phyloP scores from a whole-genome alignment of 2,888 invertebrate species.

The Odontocerum albicorne region DNA sequence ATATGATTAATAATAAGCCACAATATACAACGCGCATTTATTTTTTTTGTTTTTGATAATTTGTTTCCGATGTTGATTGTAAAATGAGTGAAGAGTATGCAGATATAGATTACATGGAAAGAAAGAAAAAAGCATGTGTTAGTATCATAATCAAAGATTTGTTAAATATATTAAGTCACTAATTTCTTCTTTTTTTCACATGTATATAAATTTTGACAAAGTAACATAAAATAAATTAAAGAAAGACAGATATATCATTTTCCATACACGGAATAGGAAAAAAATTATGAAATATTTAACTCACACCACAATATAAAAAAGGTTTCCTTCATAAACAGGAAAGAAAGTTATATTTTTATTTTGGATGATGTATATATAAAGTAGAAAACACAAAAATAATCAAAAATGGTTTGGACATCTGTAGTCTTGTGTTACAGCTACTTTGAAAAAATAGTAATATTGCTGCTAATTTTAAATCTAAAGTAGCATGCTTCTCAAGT shows the following conservation, averaged over 20 bases:
- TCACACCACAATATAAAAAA: too few species aligned
- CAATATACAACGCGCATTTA: constrained; percentile 26
- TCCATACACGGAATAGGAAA: background rate
- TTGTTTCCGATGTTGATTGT: constrained; percentile 26
- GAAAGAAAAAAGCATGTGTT: constrained; percentile 59
- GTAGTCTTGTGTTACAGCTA: too few species aligned
- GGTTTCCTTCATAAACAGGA: too few species aligned
- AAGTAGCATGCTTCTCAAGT: too few species aligned
- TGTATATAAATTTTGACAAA: background rate
- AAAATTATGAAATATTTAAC: too few species aligned
- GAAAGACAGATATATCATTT: constrained; percentile 19
- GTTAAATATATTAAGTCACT: background rate
- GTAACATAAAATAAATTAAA: background rate
- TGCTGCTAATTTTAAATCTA: too few species aligned
- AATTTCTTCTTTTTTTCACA: background rate
- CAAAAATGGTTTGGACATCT: too few species aligned
- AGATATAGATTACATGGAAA: constrained; percentile 58
- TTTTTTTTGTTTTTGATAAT: constrained; percentile 15
- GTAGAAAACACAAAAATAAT: too few species aligned
- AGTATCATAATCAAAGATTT: constrained; percentile 40
- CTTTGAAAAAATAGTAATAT: too few species aligned
- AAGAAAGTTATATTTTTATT: too few species aligned
- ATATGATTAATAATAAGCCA: constrained; percentile 26
- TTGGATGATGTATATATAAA: too few species aligned
- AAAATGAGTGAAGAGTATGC: constrained; percentile 33